Percentiles rank a stretch among this genome's conserved stretches.
These are phyloP conservation scores for Thyatira batis DNA, from an alignment of 2,888 invertebrate species.

Conservation along the genomic window DNA sequence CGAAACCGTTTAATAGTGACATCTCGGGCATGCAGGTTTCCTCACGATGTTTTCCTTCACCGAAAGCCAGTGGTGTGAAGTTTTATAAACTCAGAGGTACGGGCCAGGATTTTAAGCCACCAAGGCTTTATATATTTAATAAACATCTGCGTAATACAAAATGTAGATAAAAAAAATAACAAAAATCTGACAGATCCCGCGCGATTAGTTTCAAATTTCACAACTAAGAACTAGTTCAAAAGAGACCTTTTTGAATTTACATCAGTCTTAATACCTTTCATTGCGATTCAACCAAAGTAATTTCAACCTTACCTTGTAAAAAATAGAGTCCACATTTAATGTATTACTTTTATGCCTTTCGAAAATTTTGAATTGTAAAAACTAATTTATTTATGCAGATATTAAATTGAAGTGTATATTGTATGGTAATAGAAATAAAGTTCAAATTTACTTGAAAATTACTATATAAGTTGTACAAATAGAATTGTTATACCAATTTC, in stretches of 20 bases:
- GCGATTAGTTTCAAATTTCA: constrained; percentile 1
- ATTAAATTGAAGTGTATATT: not conserved
- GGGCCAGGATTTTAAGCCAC: no score
- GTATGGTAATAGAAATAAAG: constrained; percentile 2
- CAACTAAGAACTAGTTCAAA: not conserved
- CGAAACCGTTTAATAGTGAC: no score
- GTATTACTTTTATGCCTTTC: not conserved
- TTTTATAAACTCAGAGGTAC: no score
- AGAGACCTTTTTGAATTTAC: constrained; percentile 1
- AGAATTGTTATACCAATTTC: constrained; percentile 1
- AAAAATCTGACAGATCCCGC: not conserved
- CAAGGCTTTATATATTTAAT: no score
- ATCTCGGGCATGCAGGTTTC: no score
- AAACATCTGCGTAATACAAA: not conserved
- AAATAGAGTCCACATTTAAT: not conserved
- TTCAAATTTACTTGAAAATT: constrained; percentile 4
- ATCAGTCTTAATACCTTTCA: not conserved
- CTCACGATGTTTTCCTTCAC: no score
- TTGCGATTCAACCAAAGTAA: not conserved
- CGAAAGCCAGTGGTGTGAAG: no score
- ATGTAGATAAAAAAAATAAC: not conserved
- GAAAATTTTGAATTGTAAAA: not conserved
- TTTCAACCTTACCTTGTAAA: not conserved
- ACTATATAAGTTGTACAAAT: not conserved
- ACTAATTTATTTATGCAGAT: not conserved